Percentiles rank a stretch among this genome's conserved stretches.
These are phyloP conservation scores for Phyto melanocephala DNA, from an alignment of 2,888 invertebrate species.

Conservation along the genomic window DNA sequence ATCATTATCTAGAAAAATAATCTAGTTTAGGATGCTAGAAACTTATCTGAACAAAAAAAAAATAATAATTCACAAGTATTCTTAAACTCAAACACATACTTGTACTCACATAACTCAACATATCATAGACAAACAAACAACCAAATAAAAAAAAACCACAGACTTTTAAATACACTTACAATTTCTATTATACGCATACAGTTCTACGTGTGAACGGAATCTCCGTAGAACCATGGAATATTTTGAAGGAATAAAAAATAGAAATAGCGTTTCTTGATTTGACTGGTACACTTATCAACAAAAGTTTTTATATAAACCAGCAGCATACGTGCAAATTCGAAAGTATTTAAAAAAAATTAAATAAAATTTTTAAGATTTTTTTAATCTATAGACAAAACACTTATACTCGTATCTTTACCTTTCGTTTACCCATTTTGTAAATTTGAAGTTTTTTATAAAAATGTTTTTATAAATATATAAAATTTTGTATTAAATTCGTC, in stretches of 20 bases:
- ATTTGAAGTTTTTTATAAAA: no score
- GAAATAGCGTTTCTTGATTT: no score
- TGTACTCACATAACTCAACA: background rate
- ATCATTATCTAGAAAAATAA: constrained; percentile 60
- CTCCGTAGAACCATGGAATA: constrained; percentile 9
- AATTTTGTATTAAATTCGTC: no score
- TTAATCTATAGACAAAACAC: no score
- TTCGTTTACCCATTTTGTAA: no score
- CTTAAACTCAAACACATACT: background rate
- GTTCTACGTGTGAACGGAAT: background rate
- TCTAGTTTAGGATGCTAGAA: constrained; percentile 27
- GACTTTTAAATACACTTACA: background rate
- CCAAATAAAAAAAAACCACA: background rate
- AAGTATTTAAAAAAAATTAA: no score
- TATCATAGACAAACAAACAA: background rate
- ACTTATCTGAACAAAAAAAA: background rate
- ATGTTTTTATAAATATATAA: no score
- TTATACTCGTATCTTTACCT: no score
- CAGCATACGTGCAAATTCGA: no score
- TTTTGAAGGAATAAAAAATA: background rate
- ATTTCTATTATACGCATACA: background rate
- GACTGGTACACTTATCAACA: no score
- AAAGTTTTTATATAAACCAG: no score
- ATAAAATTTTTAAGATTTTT: no score
- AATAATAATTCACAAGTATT: constrained; percentile 18